Percentiles rank a stretch among this genome's conserved stretches.
Conservation (phyloP, 2,113 vertebrate genomes). For the Leucopsar rothschildi region DNA sequence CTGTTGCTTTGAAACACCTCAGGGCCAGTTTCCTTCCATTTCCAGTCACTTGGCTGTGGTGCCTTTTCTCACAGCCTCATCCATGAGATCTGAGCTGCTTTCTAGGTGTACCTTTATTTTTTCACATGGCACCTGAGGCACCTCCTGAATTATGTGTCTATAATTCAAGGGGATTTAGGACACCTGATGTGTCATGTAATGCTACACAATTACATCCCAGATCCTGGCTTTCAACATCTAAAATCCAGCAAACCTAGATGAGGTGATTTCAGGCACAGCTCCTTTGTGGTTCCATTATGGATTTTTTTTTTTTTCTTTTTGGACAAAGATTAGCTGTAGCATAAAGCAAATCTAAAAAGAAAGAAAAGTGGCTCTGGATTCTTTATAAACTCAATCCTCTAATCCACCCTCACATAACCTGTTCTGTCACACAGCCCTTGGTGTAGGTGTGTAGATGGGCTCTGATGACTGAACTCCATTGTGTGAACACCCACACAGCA, state of each 20-base stretch:
- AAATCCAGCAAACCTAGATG: neutral
- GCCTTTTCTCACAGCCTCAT: constrained; percentile 11
- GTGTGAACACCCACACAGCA: constrained; percentile 20
- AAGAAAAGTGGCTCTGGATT: neutral
- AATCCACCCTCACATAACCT: constrained; percentile 48
- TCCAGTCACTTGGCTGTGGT: neutral
- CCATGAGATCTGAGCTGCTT: neutral
- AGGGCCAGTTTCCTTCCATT: neutral
- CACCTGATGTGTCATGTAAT: constrained; percentile 51
- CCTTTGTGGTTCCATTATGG: neutral
- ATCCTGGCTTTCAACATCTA: constrained; percentile 47
- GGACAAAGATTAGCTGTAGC: neutral
- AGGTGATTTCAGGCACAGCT: constrained; percentile 18
- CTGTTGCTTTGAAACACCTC: neutral
- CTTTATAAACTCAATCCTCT: neutral
- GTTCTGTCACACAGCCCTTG: constrained; percentile 23
- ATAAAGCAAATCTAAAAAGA: neutral
- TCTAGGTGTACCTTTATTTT: neutral
- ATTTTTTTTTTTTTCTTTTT: fast-evolving
- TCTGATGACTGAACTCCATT: constrained; percentile 3
- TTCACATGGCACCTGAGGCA: constrained; percentile 9
- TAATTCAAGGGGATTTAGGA: constrained; percentile 53
- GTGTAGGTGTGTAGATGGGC: constrained; percentile 51
- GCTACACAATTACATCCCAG: constrained; percentile 46
- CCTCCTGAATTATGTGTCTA: neutral